A percentile compares a stretch with the other conserved stretches of the same genome.
Evolutionary conservation across 92 coral and sea anemone genomes (phyloP).

Genomic region (Epizoanthus rinbou): DNA sequence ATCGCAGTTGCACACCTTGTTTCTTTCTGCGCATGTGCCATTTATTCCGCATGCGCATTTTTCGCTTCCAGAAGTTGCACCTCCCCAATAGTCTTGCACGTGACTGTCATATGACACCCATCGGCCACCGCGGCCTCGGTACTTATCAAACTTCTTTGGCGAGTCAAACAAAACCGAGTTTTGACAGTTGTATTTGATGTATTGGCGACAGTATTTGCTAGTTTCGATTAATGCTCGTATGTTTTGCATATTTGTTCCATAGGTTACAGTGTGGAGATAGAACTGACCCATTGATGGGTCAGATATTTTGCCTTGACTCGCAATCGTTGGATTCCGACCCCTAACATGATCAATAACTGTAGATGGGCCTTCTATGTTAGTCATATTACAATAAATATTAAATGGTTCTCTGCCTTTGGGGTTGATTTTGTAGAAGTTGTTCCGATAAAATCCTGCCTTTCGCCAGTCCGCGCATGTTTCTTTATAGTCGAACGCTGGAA

Average conservation of each 20-base stretch:
- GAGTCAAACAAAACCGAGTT: constrained; percentile 83
- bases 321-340: constrained; percentile 48
- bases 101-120: constrained; percentile 83
- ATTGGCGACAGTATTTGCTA: constrained; percentile 76
- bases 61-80: constrained; percentile 76
- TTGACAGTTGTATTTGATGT: constrained; percentile 68
- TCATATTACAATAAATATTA: constrained; percentile 78
- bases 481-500: constrained; percentile 62
- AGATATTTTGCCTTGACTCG: constrained; percentile 49
- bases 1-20: constrained; percentile 79
- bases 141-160: constrained; percentile 54
- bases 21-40: constrained; percentile 65
- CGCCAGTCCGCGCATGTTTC: constrained; percentile 85
- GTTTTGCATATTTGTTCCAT: constrained; percentile 51
- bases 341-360: constrained; percentile 71
- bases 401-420: constrained; percentile 70
- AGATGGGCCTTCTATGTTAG: constrained; percentile 61
- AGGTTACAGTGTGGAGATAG: constrained; percentile 61
- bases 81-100: constrained; percentile 86
- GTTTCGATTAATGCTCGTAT: constrained; percentile 65
- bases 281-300: constrained; percentile 27
- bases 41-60: constrained; percentile 83
- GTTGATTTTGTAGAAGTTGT: constrained; percentile 69
- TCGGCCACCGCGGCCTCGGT: constrained; percentile 86
- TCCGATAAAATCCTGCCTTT: constrained; percentile 57